These are phyloP conservation scores for Gracilinanus agilis DNA, from an alignment of 2,113 vertebrate species.

Conservation along the genomic window DNA sequence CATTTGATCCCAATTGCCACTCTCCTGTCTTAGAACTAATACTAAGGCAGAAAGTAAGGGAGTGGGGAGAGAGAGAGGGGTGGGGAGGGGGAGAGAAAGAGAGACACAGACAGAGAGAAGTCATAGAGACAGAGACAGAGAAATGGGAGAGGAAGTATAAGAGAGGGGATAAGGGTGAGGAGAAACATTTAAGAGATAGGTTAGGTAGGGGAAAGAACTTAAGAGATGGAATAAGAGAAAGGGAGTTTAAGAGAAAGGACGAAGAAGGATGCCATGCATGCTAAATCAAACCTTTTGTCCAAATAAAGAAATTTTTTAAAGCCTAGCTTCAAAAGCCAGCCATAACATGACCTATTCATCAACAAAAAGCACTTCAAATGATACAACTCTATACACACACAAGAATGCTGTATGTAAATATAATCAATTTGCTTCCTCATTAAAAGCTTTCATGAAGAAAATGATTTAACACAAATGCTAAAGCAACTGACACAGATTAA, in stretches of 20 bases:
- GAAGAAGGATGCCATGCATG: slow-evolving; percentile 29
- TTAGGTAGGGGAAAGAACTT: background rate
- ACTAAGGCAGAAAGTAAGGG: too few species aligned
- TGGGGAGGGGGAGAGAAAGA: too few species aligned
- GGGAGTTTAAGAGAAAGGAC: slow-evolving; percentile 3
- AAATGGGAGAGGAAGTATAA: background rate
- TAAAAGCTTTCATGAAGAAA: slow-evolving; percentile 84
- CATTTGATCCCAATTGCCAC: too few species aligned
- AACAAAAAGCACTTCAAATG: slow-evolving; percentile 72
- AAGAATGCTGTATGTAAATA: slow-evolving; percentile 79
- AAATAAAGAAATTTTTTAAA: slow-evolving; percentile 35
- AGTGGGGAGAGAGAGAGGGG: too few species aligned
- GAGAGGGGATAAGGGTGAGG: background rate
- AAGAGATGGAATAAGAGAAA: background rate
- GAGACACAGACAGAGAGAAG: too few species aligned
- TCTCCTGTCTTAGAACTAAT: too few species aligned
- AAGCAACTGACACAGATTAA: slow-evolving; percentile 79
- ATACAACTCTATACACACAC: slow-evolving; percentile 65
- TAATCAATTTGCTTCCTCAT: slow-evolving; percentile 80
- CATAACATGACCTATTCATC: slow-evolving; percentile 55
- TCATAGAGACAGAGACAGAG: too few species aligned
- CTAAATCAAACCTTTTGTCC: slow-evolving; percentile 48
- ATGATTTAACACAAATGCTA: slow-evolving; percentile 80
- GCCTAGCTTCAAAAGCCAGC: slow-evolving; percentile 44
- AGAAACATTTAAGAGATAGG: too few species aligned